Evolutionary conservation across 2,797 vertebrate genomes (phyloP).

Genomic region (Gymnothorax javanicus): DNA sequence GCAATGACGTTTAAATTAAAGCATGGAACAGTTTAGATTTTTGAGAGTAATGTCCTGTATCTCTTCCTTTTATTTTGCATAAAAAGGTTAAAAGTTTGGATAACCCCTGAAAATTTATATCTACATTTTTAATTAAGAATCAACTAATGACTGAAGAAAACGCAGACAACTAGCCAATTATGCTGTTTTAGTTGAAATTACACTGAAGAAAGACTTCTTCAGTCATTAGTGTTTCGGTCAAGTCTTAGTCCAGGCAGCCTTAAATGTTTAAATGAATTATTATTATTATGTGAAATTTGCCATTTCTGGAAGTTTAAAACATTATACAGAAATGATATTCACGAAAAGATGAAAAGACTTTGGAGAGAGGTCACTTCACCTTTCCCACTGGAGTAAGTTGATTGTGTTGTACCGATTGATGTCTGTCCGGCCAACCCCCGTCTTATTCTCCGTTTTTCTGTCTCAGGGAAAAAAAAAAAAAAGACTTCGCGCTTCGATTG

Average conservation of each 20-base stretch:
- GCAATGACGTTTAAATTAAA: not conserved
- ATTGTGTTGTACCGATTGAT: conserved; percentile 69
- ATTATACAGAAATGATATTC: conserved; percentile 28
- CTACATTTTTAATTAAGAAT: not conserved
- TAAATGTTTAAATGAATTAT: not conserved
- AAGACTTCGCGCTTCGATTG: conserved; percentile 83
- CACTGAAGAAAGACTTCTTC: not conserved
- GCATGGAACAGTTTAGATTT: not conserved
- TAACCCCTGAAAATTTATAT: not conserved
- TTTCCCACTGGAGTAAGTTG: conserved; percentile 64
- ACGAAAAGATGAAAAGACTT: conserved; percentile 33
- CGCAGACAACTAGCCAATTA: not conserved
- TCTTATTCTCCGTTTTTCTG: conserved; percentile 76
- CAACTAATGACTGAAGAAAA: not conserved
- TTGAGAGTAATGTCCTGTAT: not conserved
- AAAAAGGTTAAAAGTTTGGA: not conserved
- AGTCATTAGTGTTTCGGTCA: not conserved
- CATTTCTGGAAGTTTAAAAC: conserved; percentile 9
- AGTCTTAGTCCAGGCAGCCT: not conserved
- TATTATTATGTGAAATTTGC: not conserved
- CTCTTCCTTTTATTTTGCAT: not conserved
- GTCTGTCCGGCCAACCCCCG: conserved; percentile 77
- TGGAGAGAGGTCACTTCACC: conserved; percentile 29
- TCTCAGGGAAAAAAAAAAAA: conserved; percentile 73
- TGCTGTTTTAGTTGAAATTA: not conserved